Conservation (phyloP, 2,888 invertebrate genomes). For the Prostheceraeus crozeri region DNA sequence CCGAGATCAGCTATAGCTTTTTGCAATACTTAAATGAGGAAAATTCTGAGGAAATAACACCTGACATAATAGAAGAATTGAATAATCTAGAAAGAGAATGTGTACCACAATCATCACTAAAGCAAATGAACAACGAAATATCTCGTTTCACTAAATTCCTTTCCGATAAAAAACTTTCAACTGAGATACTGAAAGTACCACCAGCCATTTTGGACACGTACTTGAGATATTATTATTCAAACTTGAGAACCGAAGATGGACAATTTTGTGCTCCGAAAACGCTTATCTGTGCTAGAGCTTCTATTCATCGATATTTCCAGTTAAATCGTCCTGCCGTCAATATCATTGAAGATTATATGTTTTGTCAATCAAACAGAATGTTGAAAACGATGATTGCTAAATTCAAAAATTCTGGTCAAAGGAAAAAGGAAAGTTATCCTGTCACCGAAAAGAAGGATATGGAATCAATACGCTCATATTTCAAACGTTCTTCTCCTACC, state of each 20-base stretch:
- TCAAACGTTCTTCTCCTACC: slow-evolving; percentile 15
- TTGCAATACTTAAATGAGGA: too few relatives aligned
- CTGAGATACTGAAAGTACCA: slow-evolving; percentile 12
- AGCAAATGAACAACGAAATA: slow-evolving; percentile 30
- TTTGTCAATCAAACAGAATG: slow-evolving; percentile 19
- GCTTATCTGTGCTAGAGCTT: slow-evolving; percentile 25
- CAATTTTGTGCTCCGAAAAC: slow-evolving; percentile 8
- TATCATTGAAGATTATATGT: slow-evolving; percentile 2
- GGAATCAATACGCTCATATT: slow-evolving; percentile 7
- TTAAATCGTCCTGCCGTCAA: slow-evolving; percentile 23
- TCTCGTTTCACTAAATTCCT: too few relatives aligned
- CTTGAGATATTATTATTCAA: slow-evolving; percentile 18
- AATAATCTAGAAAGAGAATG: neutral
- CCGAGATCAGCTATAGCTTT: too few relatives aligned
- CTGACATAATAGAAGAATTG: slow-evolving; percentile 8
- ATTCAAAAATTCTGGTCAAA: slow-evolving; percentile 27
- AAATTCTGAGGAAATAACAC: too few relatives aligned
- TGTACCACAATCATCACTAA: slow-evolving; percentile 21
- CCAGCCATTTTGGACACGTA: slow-evolving; percentile 15
- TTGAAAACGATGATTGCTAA: slow-evolving; percentile 27
- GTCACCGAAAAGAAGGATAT: slow-evolving; percentile 28
- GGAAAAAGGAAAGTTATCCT: slow-evolving; percentile 19
- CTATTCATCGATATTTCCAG: slow-evolving; percentile 23
- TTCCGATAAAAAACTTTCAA: too few relatives aligned
- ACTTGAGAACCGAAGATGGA: slow-evolving; percentile 24